phyloP scores from a whole-genome alignment of 2,113 vertebrate genomes.

The Cardinalis cardinalis region DNA sequence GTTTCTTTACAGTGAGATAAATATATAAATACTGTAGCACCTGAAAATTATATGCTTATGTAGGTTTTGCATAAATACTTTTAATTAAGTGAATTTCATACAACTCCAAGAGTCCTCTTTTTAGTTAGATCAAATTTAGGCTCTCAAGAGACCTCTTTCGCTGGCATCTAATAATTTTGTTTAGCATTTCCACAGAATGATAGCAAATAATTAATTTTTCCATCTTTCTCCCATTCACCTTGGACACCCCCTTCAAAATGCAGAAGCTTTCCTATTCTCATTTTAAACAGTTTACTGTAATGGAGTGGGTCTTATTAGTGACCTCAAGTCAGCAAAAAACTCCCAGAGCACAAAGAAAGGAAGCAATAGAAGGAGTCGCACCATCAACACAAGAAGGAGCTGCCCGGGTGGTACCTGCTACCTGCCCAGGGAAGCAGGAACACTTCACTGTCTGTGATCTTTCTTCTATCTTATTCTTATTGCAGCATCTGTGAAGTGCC shows the following conservation, averaged over 20 bases:
- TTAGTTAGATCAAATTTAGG: neutral
- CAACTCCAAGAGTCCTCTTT: neutral
- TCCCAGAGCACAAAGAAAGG: neutral
- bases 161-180: neutral
- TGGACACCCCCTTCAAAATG: neutral
- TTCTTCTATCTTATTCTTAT: slow-evolving; percentile 99
- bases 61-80: neutral
- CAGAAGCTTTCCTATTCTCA: neutral
- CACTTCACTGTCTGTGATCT: slow-evolving; percentile 98
- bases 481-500: slow-evolving; percentile 96
- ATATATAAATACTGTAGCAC: neutral
- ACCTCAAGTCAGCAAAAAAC: neutral
- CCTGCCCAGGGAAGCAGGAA: slow-evolving; percentile 97
- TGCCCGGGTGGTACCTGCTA: slow-evolving; percentile 94
- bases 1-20: neutral
- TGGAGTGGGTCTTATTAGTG: neutral
- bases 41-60: neutral
- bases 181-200: neutral
- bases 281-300: neutral
- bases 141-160: slow-evolving; percentile 4
- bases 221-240: neutral
- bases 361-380: slow-evolving; percentile 69
- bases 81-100: neutral
- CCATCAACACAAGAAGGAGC: slow-evolving; percentile 96
- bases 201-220: neutral